Base-by-base conservation (phyloP, 2,888 invertebrate genomes). In the Nemurella pictetii region DNA sequence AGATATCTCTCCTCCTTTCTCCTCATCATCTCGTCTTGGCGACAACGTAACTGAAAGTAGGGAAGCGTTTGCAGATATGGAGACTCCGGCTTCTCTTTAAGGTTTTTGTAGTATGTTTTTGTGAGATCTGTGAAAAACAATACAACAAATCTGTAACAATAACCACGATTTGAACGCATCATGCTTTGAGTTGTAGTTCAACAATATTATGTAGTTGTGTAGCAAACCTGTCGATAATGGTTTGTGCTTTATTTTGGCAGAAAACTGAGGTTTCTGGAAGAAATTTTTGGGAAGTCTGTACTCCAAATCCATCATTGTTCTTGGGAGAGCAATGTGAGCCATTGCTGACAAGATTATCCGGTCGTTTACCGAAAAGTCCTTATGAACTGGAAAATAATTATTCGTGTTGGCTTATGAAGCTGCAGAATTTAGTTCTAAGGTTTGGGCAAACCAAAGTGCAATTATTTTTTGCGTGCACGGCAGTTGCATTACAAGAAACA, bases 321-420 rank as follows among this genome's bases (percentile, higher is more conserved):
- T 55, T 28, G 72, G 82, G 1, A 82, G 29, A 12, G 82, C 82
- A 72, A 82, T 55, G 55, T 27, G 20, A 0, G 82, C 55, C 55
- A 82, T 5, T 27, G 55, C 55, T 0, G 82, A 82, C 72, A 82
- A 15, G 27, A 82, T 26, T 9, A 82, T 55, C 4, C 82, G 82
- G 72, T 82, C 82, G 55, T 82, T 82, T 4, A 82, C 55, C 4
- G 82, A 9, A 15, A 55, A 82, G 1, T 78, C 5, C 0, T 75
- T 75, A 0, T 12, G 9, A 1, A 9, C 27, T 75, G 75, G 2
- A 28, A 75, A 75, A 7, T n/a, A n/a, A n/a, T n/a, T n/a, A n/a
- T n/a, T n/a, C n/a, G n/a, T n/a, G n/a, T n/a, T n/a, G n/a, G n/a
- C n/a, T n/a, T n/a, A n/a, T n/a, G n/a, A n/a, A n/a, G n/a, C n/a